Evolutionary conservation across 2,797 vertebrate species (phyloP), one percentile per base, ranked within the genome.

Genomic region (Perodicticus potto): DNA sequence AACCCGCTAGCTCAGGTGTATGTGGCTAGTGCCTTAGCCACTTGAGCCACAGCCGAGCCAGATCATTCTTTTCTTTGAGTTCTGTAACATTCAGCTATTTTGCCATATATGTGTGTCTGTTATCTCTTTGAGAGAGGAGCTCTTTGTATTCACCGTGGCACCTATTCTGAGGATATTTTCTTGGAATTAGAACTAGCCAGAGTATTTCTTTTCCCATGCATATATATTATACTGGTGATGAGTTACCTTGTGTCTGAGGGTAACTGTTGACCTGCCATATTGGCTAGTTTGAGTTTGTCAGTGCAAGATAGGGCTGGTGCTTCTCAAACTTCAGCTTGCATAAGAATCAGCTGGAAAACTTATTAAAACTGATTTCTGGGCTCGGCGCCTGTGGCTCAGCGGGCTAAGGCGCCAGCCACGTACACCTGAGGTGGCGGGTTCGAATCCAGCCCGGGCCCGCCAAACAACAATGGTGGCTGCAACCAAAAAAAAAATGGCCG

Each of bases 351-450:
- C 49, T 86, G 34, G 69, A 92, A 93, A 85, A 17, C n/a, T 45
- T 65, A n/a, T 4, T 87, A 69, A 94, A 86, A 93, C 40, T 86
- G n/a, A 29, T 94, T 96, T 92, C 85, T 89, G 81, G 49, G 49
- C 49, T 53, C 16, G 49, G 49, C 49, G 16, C 49, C 14, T 3
- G 2, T 49, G 4, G 49, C 49, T 49, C 49, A 49, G 49, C 14
- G 49, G 49, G n/a, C 14, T 49, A 49, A 14, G 49, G 49, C 14
- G 49, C 49, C 4, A 4, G 49, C 49, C 49, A 53, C 49, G 16
- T 53, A 53, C 14, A 53, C 49, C 16, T 4, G 3, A 14, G 49
- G 14, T 16, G 49, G 4, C 4, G 14, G 49, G 14, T 53, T 53
- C 49, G 16, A 53, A 53, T 14, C 49, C 16, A 14, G 49, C 49